phyloP scores from a whole-genome alignment of 2,888 invertebrate genomes.

The Polylopha cassiicola region DNA sequence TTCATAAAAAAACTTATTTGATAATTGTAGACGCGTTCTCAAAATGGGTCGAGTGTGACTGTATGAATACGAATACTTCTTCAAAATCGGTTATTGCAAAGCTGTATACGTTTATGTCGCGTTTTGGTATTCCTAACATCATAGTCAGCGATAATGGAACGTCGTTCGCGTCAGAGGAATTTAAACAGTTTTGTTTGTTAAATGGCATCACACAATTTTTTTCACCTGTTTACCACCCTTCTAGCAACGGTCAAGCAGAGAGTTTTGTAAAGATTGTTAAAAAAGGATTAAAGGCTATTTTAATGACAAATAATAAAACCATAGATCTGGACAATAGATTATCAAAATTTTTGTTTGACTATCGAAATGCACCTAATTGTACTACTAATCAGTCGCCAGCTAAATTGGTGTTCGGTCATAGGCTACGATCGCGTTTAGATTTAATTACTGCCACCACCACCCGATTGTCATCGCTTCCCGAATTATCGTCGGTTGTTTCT shows the following conservation, averaged over 20 bases:
- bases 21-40: constrained; percentile 25
- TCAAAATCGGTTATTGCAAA: constrained; percentile 4
- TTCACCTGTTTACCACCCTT: constrained; percentile 11
- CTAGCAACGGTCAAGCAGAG: constrained; percentile 12
- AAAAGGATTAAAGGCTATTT: constrained; percentile 11
- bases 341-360: constrained; percentile 13
- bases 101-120: constrained; percentile 12
- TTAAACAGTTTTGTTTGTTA: constrained; percentile 6
- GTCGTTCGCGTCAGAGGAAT: constrained; percentile 9
- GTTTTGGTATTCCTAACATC: constrained; percentile 15
- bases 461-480: too few species aligned
- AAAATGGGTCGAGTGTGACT: constrained; percentile 27
- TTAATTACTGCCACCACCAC: too few species aligned
- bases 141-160: constrained; percentile 18
- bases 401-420: constrained; percentile 14
- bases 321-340: constrained; percentile 4
- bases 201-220: constrained; percentile 16
- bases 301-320: constrained; percentile 8
- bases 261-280: constrained; percentile 10
- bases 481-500: too few species aligned
- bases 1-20: constrained; percentile 21
- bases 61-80: constrained; percentile 5
- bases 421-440: too few species aligned
- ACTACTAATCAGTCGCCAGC: constrained; percentile 18
- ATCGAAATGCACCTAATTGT: constrained; percentile 17